A percentile compares a stretch with the other conserved stretches of the same genome.
Conservation (phyloP, 2,888 invertebrate species). For the Drosophila colorata region DNA sequence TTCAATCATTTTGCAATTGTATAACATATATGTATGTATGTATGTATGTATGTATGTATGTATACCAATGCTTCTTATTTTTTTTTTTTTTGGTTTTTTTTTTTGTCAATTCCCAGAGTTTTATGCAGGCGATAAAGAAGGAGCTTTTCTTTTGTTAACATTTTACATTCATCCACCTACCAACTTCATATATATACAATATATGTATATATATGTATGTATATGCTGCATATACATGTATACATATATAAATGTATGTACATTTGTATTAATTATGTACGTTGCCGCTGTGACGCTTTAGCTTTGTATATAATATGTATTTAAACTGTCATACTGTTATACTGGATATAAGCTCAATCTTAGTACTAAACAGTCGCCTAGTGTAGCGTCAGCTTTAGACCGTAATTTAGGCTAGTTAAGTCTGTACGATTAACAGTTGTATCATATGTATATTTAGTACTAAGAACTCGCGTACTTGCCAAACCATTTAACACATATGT, state of each 20-base stretch:
- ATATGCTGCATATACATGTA: constrained; percentile 4
- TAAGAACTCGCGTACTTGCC: constrained; percentile 44
- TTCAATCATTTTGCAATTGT: constrained; percentile 19
- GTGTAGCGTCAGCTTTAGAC: constrained; percentile 24
- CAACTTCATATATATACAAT: too few species aligned
- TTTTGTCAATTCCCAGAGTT: constrained; percentile 16
- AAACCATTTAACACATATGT: constrained; percentile 43
- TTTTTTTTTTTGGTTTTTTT: neutral
- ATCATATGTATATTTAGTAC: constrained; percentile 25
- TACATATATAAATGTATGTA: constrained; percentile 14
- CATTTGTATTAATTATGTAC: constrained; percentile 32
- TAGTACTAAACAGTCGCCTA: constrained; percentile 8
- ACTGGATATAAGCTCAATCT: constrained; percentile 22
- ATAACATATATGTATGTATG: constrained; percentile 18
- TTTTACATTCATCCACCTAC: neutral
- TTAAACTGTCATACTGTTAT: constrained; percentile 38
- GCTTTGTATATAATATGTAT: constrained; percentile 55
- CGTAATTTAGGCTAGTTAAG: constrained; percentile 50
- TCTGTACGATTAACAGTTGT: constrained; percentile 43
- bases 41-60: constrained; percentile 1
- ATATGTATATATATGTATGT: too few species aligned
- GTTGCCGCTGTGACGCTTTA: constrained; percentile 62
- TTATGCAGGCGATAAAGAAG: constrained; percentile 14
- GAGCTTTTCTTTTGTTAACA: constrained; percentile 23
- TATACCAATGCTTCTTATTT: constrained; percentile 17